Conservation (phyloP, 2,797 vertebrate species). For the Acanthis flammea region DNA sequence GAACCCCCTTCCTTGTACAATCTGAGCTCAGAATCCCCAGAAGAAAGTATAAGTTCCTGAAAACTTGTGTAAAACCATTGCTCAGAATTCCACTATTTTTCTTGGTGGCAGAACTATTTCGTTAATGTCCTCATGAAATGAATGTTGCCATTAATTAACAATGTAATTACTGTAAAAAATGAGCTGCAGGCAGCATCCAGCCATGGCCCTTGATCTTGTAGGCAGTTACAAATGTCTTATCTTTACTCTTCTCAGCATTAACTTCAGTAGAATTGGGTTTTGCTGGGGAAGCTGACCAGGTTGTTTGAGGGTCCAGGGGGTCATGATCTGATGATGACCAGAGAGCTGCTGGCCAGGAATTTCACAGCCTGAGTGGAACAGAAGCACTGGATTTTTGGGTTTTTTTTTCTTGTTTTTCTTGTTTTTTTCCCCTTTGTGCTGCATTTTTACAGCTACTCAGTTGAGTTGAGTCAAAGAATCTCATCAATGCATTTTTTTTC, state of each 20-base stretch:
- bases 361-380: background rate
- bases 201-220: background rate
- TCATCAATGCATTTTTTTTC: background rate
- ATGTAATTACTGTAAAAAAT: conserved; percentile 34
- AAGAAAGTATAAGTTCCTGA: background rate
- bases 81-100: background rate
- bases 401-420: background rate
- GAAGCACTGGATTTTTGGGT: background rate
- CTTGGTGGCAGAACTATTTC: conserved; percentile 8
- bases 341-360: background rate
- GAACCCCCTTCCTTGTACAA: background rate
- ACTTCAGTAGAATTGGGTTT: background rate
- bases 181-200: background rate
- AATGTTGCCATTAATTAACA: conserved; percentile 11
- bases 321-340: background rate
- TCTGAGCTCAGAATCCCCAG: background rate
- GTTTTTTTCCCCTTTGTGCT: background rate
- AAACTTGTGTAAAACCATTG: background rate
- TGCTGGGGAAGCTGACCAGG: background rate
- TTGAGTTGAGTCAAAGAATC: background rate
- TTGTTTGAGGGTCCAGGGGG: accelerated
- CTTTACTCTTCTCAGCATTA: background rate
- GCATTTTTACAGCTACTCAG: background rate
- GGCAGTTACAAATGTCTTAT: background rate
- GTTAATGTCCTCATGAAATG: background rate